Evolutionary conservation across 2,888 invertebrate species (phyloP), one percentile per base, ranked within the genome.

Genomic region (Rhyacophila evoluta): DNA sequence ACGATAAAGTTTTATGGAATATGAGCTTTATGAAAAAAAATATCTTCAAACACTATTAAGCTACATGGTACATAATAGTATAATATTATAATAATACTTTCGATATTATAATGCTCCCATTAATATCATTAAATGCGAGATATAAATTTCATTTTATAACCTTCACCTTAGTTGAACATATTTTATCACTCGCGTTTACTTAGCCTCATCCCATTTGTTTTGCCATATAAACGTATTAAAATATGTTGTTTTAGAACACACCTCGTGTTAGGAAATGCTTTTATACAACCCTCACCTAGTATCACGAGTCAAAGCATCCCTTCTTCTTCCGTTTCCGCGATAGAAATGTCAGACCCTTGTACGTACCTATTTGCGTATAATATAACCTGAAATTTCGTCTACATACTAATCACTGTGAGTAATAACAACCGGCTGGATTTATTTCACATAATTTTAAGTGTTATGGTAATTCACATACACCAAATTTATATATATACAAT

Each of bases 211-310:
- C 55, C 55, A 6, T 55, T 55, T 25, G 55, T 55, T 55, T 25
- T 19, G 55, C 8, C 55, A 25, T 19, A 25, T 55, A 55, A 25
- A 2, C 55, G 55, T 55, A 55, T 55, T 55, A 55, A 55, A 55
- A 55, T 55, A 55, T 55, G 55, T 55, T 55, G 55, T 55, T 55
- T 55, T 55, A 55, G 19, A 55, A 55, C 19, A 19, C 25, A 55
- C 15, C 25, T 3, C 19, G 55, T 8, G 55, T 25, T 5, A 55
- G 55, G 55, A 19, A 55, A 25, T 55, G 25, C 55, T 55, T 25
- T 55, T 55, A 55, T 55, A 55, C 55, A 8, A 55, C 25, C 55
- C 55, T 55, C 55, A 19, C 55, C 55, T 25, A 25, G 19, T 19
- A 55, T 55, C 55, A 19, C 19, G 19, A 55, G 55, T 55, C 25